Base-by-base conservation (phyloP, 1,140 invertebrate genomes). In the Andrena cerasifolii region DNA sequence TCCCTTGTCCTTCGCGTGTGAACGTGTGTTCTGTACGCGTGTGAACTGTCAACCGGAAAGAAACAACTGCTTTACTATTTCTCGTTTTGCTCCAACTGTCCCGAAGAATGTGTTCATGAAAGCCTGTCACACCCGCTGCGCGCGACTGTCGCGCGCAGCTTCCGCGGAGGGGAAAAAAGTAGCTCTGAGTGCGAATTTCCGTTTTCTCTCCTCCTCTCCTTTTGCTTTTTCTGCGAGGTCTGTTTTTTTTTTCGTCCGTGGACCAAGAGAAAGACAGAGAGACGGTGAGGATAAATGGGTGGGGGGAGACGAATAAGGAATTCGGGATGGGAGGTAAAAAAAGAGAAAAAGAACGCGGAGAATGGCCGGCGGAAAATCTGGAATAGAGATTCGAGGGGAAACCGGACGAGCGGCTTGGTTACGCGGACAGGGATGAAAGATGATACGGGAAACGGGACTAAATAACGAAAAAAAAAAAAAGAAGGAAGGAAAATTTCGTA, bases 1-100 rank as follows among this genome's bases (percentile, higher is more conserved):
- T 78, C 18, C 63, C 53, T 86, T 87, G 79, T 89, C 86, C 83
- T 89, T 85, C 33, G 83, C 80, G 72, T 74, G 24, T 33, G 21
- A 26, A 40, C 31, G 58, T 67, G 40, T 56, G n/a, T n/a, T n/a
- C 26, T 43, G 59, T 36, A 31, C 58, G 53, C 33, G 33, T 58
- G 83, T 61, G 80, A 66, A 31, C 72, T 59, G 78, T 84, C 65
- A 63, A 56, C 26, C 26, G 26, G 26, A 56, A 28, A 31, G 31
- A 28, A 62, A 80, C 45, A 80, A 84, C 26, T 74, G 45, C 65
- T 67, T 61, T 47, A 45, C 6, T 18, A 31, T 28, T 21, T 75
- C 31, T 26, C 28, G 14, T 47, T 53, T 33, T n/a, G 18, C 14
- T 51, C 12, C 47, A 49, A 14, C 14, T 54, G 47, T 0, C 1